Percentiles rank a stretch among this genome's conserved stretches.
phyloP scores from a whole-genome alignment of 2,888 invertebrate species.

The Hemicrepidius hirtus region DNA sequence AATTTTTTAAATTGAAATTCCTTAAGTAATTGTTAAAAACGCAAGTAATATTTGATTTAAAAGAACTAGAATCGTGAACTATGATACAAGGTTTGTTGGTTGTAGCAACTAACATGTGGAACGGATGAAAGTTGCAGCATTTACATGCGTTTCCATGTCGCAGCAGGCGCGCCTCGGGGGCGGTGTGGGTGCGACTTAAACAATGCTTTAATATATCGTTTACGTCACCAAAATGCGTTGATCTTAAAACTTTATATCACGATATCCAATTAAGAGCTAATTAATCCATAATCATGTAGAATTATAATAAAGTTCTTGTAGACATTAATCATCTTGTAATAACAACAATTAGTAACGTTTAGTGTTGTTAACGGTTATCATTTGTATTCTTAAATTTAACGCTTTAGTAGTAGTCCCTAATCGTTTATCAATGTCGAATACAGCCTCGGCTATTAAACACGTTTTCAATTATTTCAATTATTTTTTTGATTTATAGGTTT shows the following conservation, averaged over 20 bases:
- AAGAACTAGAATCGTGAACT: constrained; percentile 20
- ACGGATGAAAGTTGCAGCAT: constrained; percentile 57
- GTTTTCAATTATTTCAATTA: too few relatives aligned
- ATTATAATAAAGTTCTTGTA: constrained; percentile 26
- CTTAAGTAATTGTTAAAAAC: constrained; percentile 9
- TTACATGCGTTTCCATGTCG: constrained; percentile 57
- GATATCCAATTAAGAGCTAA: constrained; percentile 25
- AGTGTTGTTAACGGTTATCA: background rate
- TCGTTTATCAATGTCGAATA: too few relatives aligned
- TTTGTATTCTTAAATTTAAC: constrained; percentile 15
- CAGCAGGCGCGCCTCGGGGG: constrained; percentile 53
- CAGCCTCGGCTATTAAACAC: too few relatives aligned
- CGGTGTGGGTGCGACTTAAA: constrained; percentile 55
- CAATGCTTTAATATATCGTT: constrained; percentile 35
- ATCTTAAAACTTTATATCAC: constrained; percentile 14
- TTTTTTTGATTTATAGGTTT: too few relatives aligned
- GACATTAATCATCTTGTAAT: constrained; percentile 10
- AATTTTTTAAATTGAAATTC: constrained; percentile 12
- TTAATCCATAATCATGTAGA: constrained; percentile 21
- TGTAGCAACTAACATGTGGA: constrained; percentile 39
- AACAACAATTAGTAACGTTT: constrained; percentile 12
- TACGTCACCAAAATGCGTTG: constrained; percentile 36
- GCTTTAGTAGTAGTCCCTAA: background rate
- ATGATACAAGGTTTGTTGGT: constrained; percentile 2
- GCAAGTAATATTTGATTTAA: background rate